A percentile compares a stretch with the other conserved stretches of the same genome.
phyloP scores from a whole-genome alignment of 2,888 invertebrate species.

The Carterocephalus palaemon region DNA sequence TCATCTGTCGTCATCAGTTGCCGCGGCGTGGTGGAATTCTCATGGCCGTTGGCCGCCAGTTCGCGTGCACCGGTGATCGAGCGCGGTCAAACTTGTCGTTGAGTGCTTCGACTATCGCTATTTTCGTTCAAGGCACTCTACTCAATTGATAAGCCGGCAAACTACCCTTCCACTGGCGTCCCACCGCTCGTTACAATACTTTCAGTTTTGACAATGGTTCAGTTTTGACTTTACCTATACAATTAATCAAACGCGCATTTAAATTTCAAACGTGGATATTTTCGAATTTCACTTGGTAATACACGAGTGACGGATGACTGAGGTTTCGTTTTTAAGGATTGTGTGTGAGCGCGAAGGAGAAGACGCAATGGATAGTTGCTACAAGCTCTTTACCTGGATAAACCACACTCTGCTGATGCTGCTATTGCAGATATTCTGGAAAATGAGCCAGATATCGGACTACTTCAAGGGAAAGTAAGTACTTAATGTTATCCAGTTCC shows the following conservation, averaged over 20 bases:
- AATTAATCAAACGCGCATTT: constrained; percentile 17
- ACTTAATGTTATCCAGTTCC: constrained; percentile 21
- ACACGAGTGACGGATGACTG: constrained; percentile 66
- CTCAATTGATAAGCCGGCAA: constrained; percentile 46
- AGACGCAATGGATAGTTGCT: constrained; percentile 69
- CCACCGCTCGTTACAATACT: constrained; percentile 39
- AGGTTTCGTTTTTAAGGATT: constrained; percentile 60
- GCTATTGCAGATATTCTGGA: constrained; percentile 73
- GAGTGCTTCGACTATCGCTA: constrained; percentile 43
- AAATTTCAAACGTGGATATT: constrained; percentile 23
- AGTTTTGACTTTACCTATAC: constrained; percentile 18
- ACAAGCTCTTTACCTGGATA: constrained; percentile 71
- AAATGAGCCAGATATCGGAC: constrained; percentile 71
- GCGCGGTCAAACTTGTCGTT: constrained; percentile 54
- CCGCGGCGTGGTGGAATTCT: constrained; percentile 46
- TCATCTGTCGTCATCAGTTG: constrained; percentile 47
- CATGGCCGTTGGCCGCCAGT: constrained; percentile 52
- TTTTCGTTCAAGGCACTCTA: constrained; percentile 51
- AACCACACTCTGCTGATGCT: constrained; percentile 70
- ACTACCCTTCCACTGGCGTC: constrained; percentile 43
- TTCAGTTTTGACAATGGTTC: constrained; percentile 12
- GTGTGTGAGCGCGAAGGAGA: constrained; percentile 58
- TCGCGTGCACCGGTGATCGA: constrained; percentile 62
- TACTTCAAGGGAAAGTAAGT: constrained; percentile 71
- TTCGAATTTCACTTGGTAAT: constrained; percentile 47